Evolutionary conservation across 2,888 invertebrate species (phyloP).

Genomic region (Drosophila buzzatii): DNA sequence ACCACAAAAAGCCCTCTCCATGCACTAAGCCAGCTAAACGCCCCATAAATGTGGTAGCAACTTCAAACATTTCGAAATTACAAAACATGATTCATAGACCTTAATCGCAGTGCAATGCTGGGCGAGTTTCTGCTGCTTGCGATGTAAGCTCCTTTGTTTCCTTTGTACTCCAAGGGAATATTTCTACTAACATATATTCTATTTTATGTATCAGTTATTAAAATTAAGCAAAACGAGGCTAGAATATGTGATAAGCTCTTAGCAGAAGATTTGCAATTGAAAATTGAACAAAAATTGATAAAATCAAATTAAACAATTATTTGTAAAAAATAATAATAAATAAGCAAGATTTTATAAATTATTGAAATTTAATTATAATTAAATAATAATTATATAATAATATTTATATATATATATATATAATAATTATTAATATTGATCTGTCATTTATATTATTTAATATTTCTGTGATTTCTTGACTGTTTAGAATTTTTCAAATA

Average conservation of each 20-base stretch:
- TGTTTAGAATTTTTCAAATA: not conserved
- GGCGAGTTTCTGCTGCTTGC: not conserved
- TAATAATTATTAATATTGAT: not conserved
- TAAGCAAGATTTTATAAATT: too few relatives aligned
- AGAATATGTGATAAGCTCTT: not conserved
- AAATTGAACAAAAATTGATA: too few relatives aligned
- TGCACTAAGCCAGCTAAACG: slow-evolving; percentile 47
- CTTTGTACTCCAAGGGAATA: not conserved
- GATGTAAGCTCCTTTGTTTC: not conserved
- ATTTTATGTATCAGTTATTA: not conserved
- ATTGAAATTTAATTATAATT: too few relatives aligned
- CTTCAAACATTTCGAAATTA: slow-evolving; percentile 38
- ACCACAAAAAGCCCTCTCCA: slow-evolving; percentile 33
- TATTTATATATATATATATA: not conserved
- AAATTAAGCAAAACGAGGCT: not conserved
- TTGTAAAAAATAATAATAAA: too few relatives aligned
- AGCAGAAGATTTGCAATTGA: too few relatives aligned
- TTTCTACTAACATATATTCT: not conserved
- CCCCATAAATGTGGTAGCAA: slow-evolving; percentile 42
- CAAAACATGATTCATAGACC: slow-evolving; percentile 43
- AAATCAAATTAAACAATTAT: too few relatives aligned
- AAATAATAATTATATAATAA: not conserved
- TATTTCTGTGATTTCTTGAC: not conserved
- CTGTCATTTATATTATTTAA: not conserved
- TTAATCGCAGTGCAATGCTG: slow-evolving; percentile 6